phyloP scores from a whole-genome alignment of 2,797 vertebrate genomes.

The Paramormyrops hopkinsi region DNA sequence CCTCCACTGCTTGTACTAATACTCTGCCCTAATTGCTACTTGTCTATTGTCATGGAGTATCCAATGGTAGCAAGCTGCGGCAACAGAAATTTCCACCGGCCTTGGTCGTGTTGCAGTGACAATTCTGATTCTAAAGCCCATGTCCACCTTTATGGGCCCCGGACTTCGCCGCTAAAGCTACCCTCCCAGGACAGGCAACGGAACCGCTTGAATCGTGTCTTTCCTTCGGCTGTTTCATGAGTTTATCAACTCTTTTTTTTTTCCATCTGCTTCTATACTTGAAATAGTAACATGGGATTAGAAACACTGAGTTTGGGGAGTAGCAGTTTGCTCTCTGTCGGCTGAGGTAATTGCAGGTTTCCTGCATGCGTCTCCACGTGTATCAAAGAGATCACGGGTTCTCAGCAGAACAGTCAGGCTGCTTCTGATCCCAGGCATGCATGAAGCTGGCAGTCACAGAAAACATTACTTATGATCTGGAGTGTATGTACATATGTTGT shows the following conservation, averaged over 20 bases:
- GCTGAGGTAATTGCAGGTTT: conserved; percentile 24
- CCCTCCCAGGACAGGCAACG: neutral
- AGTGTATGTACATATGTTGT: neutral
- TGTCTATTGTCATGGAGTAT: neutral
- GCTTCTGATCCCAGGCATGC: conserved; percentile 1
- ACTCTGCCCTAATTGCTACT: neutral
- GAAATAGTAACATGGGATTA: conserved; percentile 11
- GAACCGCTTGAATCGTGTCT: neutral
- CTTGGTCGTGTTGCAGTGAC: neutral
- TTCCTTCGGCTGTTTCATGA: neutral
- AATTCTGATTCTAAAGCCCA: neutral
- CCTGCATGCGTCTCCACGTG: neutral
- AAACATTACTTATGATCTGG: neutral
- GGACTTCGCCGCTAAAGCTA: neutral
- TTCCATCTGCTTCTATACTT: neutral
- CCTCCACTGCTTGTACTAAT: neutral
- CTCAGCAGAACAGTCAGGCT: neutral
- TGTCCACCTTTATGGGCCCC: neutral
- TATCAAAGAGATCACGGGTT: neutral
- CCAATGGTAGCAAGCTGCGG: neutral
- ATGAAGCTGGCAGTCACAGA: conserved; percentile 11
- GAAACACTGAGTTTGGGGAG: neutral
- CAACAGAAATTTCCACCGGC: neutral
- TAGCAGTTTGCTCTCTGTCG: conserved; percentile 12
- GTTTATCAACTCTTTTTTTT: neutral